Conservation (phyloP, 2,888 invertebrate species). For the Suillia variegata region DNA sequence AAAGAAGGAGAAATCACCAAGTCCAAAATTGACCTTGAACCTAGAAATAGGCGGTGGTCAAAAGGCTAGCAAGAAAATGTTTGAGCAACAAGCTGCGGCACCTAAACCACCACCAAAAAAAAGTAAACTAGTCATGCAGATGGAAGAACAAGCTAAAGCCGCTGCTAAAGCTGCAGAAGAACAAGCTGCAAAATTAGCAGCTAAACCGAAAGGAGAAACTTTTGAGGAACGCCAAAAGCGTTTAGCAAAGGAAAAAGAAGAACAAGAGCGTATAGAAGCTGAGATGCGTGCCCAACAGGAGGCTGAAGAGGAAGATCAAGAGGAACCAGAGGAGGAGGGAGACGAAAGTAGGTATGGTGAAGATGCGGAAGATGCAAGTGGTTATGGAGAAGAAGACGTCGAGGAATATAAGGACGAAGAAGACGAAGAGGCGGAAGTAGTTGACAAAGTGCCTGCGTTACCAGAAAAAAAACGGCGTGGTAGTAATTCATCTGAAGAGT, state of each 20-base stretch:
- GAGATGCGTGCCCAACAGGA: slow-evolving; percentile 51
- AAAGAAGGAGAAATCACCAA: slow-evolving; percentile 57
- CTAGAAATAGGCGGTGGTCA: slow-evolving; percentile 57
- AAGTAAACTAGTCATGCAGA: slow-evolving; percentile 56
- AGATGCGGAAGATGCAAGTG: slow-evolving; percentile 31
- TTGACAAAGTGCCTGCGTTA: slow-evolving; percentile 42
- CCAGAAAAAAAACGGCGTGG: slow-evolving; percentile 46
- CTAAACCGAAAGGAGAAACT: slow-evolving; percentile 53
- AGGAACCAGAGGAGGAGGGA: slow-evolving; percentile 41
- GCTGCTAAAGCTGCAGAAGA: slow-evolving; percentile 57
- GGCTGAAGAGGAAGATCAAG: slow-evolving; percentile 46
- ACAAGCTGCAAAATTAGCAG: slow-evolving; percentile 47
- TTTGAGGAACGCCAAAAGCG: slow-evolving; percentile 57
- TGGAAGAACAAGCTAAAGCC: slow-evolving; percentile 59
- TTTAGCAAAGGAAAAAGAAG: slow-evolving; percentile 53
- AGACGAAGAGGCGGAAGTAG: slow-evolving; percentile 37
- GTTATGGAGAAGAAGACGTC: slow-evolving; percentile 39
- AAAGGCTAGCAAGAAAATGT: slow-evolving; percentile 58
- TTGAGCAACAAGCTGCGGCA: slow-evolving; percentile 45
- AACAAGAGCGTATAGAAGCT: slow-evolving; percentile 51
- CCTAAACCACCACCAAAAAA: slow-evolving; percentile 59
- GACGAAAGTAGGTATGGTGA: slow-evolving; percentile 43
- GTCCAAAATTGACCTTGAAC: slow-evolving; percentile 57
- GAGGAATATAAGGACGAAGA: slow-evolving; percentile 37
- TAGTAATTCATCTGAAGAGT: slow-evolving; percentile 56